Evolutionary conservation across 2,113 vertebrate species (phyloP).

Genomic region (Sardina pilchardus): DNA sequence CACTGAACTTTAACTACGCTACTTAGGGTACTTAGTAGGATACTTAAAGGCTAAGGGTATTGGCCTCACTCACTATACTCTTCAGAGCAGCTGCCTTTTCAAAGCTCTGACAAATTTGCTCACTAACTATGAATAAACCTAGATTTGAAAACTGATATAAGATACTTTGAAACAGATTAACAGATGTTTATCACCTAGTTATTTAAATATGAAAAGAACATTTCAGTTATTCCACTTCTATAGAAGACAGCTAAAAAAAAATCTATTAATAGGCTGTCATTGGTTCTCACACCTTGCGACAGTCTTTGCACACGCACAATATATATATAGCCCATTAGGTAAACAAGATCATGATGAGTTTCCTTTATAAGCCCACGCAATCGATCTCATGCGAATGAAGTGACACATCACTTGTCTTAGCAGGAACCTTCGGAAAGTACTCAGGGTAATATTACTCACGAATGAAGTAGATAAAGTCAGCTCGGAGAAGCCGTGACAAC

Average conservation of each 20-base stretch:
- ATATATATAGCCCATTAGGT: neutral
- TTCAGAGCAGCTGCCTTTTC: neutral
- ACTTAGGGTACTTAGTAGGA: neutral
- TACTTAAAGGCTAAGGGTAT: neutral
- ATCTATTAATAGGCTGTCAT: neutral
- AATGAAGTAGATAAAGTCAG: neutral
- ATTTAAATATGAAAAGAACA: neutral
- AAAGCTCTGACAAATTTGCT: neutral
- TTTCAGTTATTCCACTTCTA: neutral
- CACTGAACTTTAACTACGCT: neutral
- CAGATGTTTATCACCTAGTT: neutral
- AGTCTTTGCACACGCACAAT: neutral
- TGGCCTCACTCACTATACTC: neutral
- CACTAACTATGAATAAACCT: neutral
- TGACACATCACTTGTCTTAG: neutral
- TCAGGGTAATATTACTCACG: neutral
- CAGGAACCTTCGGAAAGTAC: neutral
- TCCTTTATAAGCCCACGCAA: neutral
- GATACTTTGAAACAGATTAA: neutral
- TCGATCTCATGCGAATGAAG: slow-evolving; percentile 2
- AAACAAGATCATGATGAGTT: neutral
- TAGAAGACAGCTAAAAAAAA: neutral
- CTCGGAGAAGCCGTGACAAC: neutral
- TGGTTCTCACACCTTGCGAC: neutral
- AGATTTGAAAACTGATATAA: neutral